Conservation (phyloP, 2,797 vertebrate species). For the Pristis pectinata region DNA sequence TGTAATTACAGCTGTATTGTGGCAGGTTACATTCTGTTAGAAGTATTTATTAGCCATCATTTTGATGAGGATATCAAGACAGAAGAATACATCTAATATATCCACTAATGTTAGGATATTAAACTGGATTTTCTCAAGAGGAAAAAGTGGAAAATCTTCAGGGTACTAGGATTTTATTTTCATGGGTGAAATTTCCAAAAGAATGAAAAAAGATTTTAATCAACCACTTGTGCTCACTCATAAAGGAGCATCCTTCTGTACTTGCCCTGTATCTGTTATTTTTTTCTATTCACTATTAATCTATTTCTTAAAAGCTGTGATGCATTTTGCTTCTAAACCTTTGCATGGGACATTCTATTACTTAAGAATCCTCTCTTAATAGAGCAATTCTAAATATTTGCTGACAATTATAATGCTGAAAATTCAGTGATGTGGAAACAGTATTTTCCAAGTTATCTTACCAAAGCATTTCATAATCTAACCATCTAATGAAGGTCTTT, state of each 20-base stretch:
- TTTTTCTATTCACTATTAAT: not conserved
- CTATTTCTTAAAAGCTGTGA: not conserved
- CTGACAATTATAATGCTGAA: too few species aligned
- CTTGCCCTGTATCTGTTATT: not conserved
- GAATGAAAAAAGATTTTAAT: not conserved
- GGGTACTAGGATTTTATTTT: not conserved
- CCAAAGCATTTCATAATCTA: not conserved
- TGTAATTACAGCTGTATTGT: not conserved
- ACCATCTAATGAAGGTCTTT: not conserved
- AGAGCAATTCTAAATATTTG: not conserved
- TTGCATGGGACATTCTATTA: not conserved
- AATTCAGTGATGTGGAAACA: not conserved
- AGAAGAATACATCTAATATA: not conserved
- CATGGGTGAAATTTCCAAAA: not conserved
- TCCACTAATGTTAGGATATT: not conserved
- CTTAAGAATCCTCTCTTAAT: not conserved
- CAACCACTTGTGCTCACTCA: not conserved
- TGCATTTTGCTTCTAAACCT: not conserved
- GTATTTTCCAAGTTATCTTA: not conserved
- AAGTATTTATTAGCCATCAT: not conserved
- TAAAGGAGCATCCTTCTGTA: not conserved
- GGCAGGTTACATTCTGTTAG: not conserved
- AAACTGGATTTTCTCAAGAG: not conserved
- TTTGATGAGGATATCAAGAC: not conserved
- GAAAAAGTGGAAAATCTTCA: not conserved